Evolutionary conservation across 2,113 vertebrate species (phyloP).

Genomic region (Guaruba guarouba): DNA sequence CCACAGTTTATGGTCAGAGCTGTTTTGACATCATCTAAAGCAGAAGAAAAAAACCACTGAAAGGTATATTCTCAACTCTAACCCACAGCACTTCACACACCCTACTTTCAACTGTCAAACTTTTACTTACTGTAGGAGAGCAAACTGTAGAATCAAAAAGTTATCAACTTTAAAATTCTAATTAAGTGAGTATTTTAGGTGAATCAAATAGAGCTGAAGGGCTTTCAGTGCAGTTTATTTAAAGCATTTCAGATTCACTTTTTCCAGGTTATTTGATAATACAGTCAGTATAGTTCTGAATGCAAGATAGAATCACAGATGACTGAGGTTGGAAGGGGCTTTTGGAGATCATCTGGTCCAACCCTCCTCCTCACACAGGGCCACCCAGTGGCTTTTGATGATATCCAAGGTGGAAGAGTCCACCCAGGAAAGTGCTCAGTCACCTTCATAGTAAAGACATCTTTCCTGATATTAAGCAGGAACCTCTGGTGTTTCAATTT

Average conservation of each 20-base stretch:
- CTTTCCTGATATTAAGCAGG: neutral
- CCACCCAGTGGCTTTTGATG: neutral
- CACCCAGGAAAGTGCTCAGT: accelerated
- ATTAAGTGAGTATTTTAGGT: neutral
- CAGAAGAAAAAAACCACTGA: neutral
- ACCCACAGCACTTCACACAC: neutral
- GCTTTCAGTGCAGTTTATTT: neutral
- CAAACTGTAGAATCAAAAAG: neutral
- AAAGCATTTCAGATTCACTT: neutral
- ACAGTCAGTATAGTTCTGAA: neutral
- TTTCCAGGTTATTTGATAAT: neutral
- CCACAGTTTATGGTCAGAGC: neutral
- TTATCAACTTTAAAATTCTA: neutral
- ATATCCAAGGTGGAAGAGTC: neutral
- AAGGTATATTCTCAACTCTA: neutral
- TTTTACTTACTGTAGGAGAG: neutral
- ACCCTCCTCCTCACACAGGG: neutral
- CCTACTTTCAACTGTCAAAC: neutral
- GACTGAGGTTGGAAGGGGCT: neutral
- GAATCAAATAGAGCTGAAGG: neutral
- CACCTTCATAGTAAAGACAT: neutral
- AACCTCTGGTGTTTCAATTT: neutral
- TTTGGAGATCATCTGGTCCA: neutral
- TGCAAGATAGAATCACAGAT: accelerated
- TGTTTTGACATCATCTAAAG: neutral